A percentile compares a stretch with the other conserved stretches of the same genome.
Evolutionary conservation across 2,797 vertebrate genomes (phyloP).

Genomic region (Vultur gryphus): DNA sequence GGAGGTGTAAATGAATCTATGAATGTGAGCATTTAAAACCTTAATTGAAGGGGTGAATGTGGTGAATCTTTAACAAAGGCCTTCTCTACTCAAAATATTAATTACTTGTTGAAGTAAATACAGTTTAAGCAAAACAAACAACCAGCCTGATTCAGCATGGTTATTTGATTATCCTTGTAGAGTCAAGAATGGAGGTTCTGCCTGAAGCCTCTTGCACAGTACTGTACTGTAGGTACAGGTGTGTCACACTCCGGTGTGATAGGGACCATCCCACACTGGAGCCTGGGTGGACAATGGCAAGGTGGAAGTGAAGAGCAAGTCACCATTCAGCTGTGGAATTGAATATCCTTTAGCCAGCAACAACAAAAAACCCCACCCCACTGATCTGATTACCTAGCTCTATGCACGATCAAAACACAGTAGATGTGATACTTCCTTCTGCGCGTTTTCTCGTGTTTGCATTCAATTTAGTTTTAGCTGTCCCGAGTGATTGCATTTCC

Average conservation of each 20-base stretch:
- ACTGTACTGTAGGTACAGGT: background rate
- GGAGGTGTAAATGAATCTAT: conserved; percentile 47
- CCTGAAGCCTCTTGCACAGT: background rate
- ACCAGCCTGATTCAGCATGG: background rate
- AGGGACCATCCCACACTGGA: background rate
- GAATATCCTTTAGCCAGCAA: background rate
- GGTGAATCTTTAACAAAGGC: conserved; percentile 34
- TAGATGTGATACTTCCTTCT: background rate
- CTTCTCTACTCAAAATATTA: conserved; percentile 44
- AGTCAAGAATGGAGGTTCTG: background rate
- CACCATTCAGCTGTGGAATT: background rate
- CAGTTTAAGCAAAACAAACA: conserved; percentile 25
- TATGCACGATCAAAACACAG: background rate
- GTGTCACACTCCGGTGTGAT: background rate
- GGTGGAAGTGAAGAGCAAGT: background rate
- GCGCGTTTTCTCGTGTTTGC: background rate
- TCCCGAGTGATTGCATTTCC: background rate
- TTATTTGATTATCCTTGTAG: background rate
- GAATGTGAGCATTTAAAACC: conserved; percentile 25
- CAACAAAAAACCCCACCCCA: background rate
- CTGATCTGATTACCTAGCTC: background rate
- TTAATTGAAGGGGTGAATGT: conserved; percentile 42
- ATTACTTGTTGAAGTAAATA: conserved; percentile 36
- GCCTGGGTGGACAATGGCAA: background rate
- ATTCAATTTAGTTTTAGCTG: background rate